These are phyloP conservation scores for Macquaria australasica DNA, from an alignment of 2,113 vertebrate genomes.

Conservation along the genomic window DNA sequence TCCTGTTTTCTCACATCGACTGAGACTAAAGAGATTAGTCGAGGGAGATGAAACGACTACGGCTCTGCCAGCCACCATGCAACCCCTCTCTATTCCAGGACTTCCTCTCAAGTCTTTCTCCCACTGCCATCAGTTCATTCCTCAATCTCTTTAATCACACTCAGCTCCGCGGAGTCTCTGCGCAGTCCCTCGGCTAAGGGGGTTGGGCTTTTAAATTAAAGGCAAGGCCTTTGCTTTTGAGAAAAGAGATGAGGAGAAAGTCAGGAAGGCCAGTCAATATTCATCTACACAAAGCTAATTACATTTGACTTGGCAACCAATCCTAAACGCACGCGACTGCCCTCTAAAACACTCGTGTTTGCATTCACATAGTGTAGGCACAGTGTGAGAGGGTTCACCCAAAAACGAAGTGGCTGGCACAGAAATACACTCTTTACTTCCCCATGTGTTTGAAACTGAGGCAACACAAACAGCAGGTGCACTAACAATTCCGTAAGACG, in stretches of 20 bases:
- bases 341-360: constrained; percentile 43
- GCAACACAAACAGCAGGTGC: not conserved
- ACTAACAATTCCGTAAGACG: not conserved
- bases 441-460: not conserved
- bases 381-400: not conserved
- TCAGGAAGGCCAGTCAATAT: constrained; percentile 44
- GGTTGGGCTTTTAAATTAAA: constrained; percentile 49
- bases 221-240: constrained; percentile 34
- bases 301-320: constrained; percentile 62
- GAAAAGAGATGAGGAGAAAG: constrained; percentile 38
- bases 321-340: constrained; percentile 7
- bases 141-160: constrained; percentile 59
- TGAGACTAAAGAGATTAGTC: constrained; percentile 71
- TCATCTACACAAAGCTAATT: constrained; percentile 59
- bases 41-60: constrained; percentile 56
- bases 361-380: constrained; percentile 17
- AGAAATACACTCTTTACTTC: not conserved
- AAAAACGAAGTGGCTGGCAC: not conserved
- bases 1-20: constrained; percentile 56
- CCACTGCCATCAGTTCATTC: constrained; percentile 46
- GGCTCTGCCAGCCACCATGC: constrained; percentile 58
- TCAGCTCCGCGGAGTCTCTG: constrained; percentile 16
- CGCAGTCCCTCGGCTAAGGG: constrained; percentile 23
- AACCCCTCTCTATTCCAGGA: constrained; percentile 45
- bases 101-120: constrained; percentile 57